Conservation (phyloP, 2,797 vertebrate genomes). For the Acanthopagrus latus region DNA sequence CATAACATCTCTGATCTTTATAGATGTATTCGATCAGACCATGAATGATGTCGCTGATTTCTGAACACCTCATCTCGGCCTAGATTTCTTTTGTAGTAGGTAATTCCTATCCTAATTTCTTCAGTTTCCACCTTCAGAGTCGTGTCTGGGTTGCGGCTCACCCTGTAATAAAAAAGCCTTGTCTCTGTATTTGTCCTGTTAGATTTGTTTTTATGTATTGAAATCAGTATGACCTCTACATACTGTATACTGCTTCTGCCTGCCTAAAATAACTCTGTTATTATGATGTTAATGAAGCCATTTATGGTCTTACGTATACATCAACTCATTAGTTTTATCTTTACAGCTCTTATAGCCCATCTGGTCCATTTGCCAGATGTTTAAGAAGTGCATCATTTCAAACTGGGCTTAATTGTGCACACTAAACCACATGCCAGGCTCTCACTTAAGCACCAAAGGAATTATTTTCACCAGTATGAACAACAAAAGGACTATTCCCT, state of each 20-base stretch:
- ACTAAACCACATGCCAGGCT: constrained; percentile 39
- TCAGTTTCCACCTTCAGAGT: neutral
- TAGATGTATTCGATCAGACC: too few relatives aligned
- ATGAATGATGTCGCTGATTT: neutral
- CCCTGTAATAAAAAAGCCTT: neutral
- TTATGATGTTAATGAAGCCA: constrained; percentile 37
- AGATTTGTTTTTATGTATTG: neutral
- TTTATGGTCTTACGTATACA: constrained; percentile 41
- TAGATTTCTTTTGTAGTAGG: neutral
- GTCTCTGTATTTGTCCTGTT: neutral
- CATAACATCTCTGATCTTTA: neutral
- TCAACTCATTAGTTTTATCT: constrained; percentile 38
- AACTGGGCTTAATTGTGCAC: constrained; percentile 51
- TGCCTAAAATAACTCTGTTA: constrained; percentile 29
- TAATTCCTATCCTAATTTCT: constrained; percentile 5
- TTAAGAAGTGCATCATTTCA: constrained; percentile 45
- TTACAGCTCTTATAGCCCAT: constrained; percentile 32
- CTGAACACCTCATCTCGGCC: neutral
- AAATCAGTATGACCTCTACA: neutral
- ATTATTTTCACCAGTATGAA: constrained; percentile 44
- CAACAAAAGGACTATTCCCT: constrained; percentile 18
- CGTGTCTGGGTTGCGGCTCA: neutral
- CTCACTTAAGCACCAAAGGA: constrained; percentile 38
- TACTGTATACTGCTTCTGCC: neutral
- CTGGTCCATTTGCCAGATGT: constrained; percentile 47